These are phyloP conservation scores for Osmoderma eremita DNA, from an alignment of 2,888 invertebrate genomes.

Conservation along the genomic window DNA sequence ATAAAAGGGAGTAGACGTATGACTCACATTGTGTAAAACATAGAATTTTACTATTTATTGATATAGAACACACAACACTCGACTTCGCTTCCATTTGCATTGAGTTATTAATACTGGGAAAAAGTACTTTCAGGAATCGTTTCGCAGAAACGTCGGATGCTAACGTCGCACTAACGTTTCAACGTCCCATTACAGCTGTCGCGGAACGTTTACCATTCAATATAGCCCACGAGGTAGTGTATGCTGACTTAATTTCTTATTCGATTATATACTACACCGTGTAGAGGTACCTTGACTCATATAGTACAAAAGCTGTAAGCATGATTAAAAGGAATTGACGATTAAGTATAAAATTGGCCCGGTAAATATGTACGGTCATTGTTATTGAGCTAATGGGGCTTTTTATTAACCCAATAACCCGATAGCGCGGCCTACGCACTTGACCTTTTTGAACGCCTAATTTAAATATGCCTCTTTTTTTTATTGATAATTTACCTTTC, in stretches of 20 bases:
- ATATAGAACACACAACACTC: no score
- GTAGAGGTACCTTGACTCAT: constrained; percentile 17
- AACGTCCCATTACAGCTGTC: constrained; percentile 10
- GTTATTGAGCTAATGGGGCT: constrained; percentile 37
- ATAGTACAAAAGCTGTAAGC: constrained; percentile 28
- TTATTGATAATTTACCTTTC: constrained; percentile 23
- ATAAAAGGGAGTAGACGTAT: no score
- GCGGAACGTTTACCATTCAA: constrained; percentile 15
- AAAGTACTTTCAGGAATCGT: constrained; percentile 13
- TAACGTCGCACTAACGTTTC: neutral
- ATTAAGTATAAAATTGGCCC: constrained; percentile 3
- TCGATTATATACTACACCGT: constrained; percentile 5
- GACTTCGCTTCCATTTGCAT: neutral
- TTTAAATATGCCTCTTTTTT: constrained; percentile 30
- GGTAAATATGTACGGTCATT: constrained; percentile 24
- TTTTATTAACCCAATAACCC: constrained; percentile 40
- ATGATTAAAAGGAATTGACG: constrained; percentile 19
- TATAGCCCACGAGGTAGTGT: constrained; percentile 2
- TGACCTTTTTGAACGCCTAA: constrained; percentile 29
- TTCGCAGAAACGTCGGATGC: constrained; percentile 8
- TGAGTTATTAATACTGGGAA: neutral
- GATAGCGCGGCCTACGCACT: constrained; percentile 24
- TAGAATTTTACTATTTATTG: no score
- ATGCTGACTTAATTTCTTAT: constrained; percentile 9
- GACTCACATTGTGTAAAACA: no score